phyloP scores from a whole-genome alignment of 2,888 invertebrate species.

The Leptarthrus brevirostris region DNA sequence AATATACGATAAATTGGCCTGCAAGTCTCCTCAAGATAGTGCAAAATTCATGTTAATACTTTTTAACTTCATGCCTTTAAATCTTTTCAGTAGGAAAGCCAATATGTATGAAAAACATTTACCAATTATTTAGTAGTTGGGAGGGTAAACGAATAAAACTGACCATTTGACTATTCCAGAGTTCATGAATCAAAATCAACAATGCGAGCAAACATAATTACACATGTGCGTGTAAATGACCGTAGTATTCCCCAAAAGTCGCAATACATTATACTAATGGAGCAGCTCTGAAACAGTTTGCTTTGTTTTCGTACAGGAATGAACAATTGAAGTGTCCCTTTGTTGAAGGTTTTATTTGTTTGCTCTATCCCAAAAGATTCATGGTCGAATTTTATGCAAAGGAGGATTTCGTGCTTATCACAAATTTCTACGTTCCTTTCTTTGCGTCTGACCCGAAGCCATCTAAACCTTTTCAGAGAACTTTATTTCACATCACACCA shows the following conservation, averaged over 20 bases:
- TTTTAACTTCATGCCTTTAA: no score
- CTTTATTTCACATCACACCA: neutral
- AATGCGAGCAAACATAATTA: neutral
- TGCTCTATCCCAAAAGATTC: slow-evolving; percentile 3
- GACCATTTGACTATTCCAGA: no score
- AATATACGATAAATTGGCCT: no score
- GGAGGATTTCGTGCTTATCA: neutral
- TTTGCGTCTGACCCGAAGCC: neutral
- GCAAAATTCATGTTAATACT: no score
- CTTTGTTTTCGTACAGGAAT: neutral
- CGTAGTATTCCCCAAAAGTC: neutral
- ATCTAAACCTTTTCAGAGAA: neutral
- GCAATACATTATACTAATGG: slow-evolving; percentile 4
- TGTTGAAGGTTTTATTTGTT: neutral
- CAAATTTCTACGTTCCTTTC: neutral
- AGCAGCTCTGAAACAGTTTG: neutral
- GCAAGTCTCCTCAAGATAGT: no score
- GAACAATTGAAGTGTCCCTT: neutral
- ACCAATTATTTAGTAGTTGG: no score
- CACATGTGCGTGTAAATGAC: neutral
- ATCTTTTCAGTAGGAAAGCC: no score
- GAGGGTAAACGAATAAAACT: no score
- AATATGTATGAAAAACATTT: no score
- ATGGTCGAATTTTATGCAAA: neutral
- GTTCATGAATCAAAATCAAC: neutral